These are phyloP conservation scores for Dilophus febrilis DNA, from an alignment of 2,888 invertebrate genomes.

Conservation along the genomic window DNA sequence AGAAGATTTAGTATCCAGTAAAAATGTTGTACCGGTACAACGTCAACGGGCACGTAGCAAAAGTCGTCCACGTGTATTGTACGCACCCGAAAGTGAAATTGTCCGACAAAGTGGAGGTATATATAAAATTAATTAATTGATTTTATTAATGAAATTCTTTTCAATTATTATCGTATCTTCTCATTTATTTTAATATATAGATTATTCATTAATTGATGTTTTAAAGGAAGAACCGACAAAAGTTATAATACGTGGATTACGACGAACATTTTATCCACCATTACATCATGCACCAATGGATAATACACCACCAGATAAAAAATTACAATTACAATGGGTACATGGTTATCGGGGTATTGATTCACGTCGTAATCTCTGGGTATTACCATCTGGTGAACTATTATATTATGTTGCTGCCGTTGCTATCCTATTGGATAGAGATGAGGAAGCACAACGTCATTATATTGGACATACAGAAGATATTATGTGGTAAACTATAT, in stretches of 20 bases:
- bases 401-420: constrained; percentile 86
- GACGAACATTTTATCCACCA: constrained; percentile 75
- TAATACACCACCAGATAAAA: constrained; percentile 74
- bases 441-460: constrained; percentile 75
- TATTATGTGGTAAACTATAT: constrained; percentile 60
- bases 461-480: constrained; percentile 87
- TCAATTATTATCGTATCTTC: background rate
- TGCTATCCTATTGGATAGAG: constrained; percentile 72
- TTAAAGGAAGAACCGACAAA: constrained; percentile 72
- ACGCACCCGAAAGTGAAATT: constrained; percentile 68
- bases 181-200: constrained; percentile 34
- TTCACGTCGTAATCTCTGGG: constrained; percentile 77
- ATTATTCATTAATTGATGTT: constrained; percentile 69
- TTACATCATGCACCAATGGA: constrained; percentile 71
- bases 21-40: constrained; percentile 32
- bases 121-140: background rate
- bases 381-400: constrained; percentile 82
- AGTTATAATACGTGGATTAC: constrained; percentile 63
- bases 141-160: constrained; percentile 2
- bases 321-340: constrained; percentile 85
- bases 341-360: constrained; percentile 91
- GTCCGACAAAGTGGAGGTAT: constrained; percentile 51
- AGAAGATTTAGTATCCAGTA: constrained; percentile 26
- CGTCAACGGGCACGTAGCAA: constrained; percentile 60
- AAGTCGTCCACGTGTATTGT: constrained; percentile 67